These are phyloP conservation scores for Sterna hirundo DNA, from an alignment of 2,113 vertebrate species.

Conservation along the genomic window DNA sequence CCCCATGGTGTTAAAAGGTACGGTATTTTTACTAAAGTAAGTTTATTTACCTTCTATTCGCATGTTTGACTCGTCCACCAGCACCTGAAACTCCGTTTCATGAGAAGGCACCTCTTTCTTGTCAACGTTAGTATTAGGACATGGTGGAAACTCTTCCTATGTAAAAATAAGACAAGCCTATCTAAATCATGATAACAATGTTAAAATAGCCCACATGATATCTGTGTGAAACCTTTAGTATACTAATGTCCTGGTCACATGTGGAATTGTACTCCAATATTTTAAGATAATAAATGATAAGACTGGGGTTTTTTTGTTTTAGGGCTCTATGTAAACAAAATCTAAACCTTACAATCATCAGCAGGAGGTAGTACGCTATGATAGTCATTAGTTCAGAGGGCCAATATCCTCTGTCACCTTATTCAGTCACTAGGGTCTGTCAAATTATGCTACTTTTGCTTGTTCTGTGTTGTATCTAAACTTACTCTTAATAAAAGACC, in stretches of 20 bases:
- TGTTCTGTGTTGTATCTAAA: neutral
- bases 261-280: neutral
- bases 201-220: neutral
- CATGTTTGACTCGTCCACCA: neutral
- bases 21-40: neutral
- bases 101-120: neutral
- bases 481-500: neutral
- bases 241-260: neutral
- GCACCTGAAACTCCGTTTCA: neutral
- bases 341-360: neutral
- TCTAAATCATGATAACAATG: neutral
- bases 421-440: neutral
- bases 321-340: neutral
- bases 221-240: neutral
- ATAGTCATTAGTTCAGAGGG: neutral
- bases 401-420: neutral
- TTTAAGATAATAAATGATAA: neutral
- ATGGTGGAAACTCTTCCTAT: neutral
- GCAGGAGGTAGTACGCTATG: neutral
- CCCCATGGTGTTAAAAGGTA: neutral
- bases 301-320: neutral
- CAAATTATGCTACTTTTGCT: neutral
- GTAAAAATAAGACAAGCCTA: neutral
- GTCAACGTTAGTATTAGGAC: neutral
- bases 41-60: conserved; percentile 59